These are phyloP conservation scores for Sebastiscus tertius DNA, from an alignment of 2,797 vertebrate genomes.

Conservation along the genomic window DNA sequence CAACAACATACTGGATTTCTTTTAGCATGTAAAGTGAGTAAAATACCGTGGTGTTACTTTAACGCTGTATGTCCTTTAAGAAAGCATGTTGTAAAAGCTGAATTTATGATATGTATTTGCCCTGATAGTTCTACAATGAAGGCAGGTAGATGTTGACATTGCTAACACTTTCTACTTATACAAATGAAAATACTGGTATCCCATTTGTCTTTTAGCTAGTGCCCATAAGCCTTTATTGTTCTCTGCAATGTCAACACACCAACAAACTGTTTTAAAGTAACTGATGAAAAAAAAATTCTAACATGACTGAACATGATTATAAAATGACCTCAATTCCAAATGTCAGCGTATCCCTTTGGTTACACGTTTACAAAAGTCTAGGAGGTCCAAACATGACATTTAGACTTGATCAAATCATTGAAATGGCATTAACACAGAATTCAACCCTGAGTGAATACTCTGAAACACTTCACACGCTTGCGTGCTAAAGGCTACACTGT, in stretches of 20 bases:
- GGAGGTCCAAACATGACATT: conserved; percentile 27
- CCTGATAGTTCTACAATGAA: background rate
- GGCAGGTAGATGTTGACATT: background rate
- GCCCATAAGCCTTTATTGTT: background rate
- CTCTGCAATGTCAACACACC: background rate
- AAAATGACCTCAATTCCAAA: conserved; percentile 10
- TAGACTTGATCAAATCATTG: conserved; percentile 19
- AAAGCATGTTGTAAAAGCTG: background rate
- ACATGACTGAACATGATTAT: background rate
- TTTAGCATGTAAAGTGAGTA: background rate
- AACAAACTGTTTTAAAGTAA: background rate
- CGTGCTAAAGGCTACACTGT: background rate
- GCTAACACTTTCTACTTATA: background rate
- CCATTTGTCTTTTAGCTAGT: background rate
- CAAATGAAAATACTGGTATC: background rate
- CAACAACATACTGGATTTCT: background rate
- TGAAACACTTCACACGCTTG: background rate
- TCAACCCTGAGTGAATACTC: background rate
- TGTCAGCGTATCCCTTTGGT: conserved; percentile 3
- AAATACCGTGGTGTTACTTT: background rate
- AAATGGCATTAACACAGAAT: conserved; percentile 5
- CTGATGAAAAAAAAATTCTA: background rate
- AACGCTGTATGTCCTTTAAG: background rate
- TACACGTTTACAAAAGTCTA: conserved; percentile 1
- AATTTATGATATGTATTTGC: background rate